Conservation (phyloP, 2,888 invertebrate species). For the Cheiracanthium punctorium region DNA sequence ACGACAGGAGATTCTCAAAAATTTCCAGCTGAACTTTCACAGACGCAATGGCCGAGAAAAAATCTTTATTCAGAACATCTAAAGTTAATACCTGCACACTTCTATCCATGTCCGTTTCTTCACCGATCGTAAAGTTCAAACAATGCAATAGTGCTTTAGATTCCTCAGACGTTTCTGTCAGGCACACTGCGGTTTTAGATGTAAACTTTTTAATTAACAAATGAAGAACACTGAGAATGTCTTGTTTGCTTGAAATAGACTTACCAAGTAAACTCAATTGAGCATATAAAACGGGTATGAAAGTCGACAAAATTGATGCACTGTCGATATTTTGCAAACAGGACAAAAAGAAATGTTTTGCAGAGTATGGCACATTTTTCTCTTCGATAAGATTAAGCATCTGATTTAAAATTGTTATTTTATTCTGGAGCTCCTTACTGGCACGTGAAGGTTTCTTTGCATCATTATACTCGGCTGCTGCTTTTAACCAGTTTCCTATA, state of each 20-base stretch:
- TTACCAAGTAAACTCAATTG: background rate
- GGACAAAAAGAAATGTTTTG: conserved; percentile 25
- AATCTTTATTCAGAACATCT: conserved; percentile 72
- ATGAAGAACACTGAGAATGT: background rate
- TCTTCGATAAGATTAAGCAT: conserved; percentile 25
- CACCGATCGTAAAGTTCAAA: background rate
- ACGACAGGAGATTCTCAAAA: conserved; percentile 60
- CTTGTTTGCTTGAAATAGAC: background rate
- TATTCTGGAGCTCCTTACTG: background rate
- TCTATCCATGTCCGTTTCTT: background rate
- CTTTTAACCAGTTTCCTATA: conserved; percentile 27
- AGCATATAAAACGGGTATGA: conserved; percentile 21
- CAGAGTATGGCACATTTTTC: conserved; percentile 14
- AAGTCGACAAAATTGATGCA: conserved; percentile 24
- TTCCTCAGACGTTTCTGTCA: conserved; percentile 15
- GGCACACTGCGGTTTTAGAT: conserved; percentile 14
- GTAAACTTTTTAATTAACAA: conserved; percentile 39
- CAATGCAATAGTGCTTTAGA: conserved; percentile 33
- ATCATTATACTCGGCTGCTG: conserved; percentile 11
- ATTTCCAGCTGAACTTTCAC: conserved; percentile 72
- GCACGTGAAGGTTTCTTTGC: background rate
- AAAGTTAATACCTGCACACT: background rate
- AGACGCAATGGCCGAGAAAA: conserved; percentile 73
- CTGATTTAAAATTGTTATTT: conserved; percentile 12
- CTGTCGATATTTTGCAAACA: conserved; percentile 28